phyloP scores from a whole-genome alignment of 2,113 vertebrate species.

The Varanus salvator region DNA sequence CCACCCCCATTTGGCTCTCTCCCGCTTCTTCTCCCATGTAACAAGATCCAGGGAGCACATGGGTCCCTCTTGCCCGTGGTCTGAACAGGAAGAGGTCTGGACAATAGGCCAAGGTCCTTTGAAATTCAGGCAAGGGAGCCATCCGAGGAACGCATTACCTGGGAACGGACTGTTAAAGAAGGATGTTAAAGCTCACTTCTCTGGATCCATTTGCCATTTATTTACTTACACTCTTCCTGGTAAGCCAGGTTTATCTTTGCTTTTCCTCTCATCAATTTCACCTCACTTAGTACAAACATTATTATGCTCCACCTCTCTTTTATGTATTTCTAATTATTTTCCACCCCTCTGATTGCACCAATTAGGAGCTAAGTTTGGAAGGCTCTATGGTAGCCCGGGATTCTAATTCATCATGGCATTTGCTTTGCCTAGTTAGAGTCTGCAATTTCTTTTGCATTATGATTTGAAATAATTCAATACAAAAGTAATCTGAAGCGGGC shows the following conservation, averaged over 20 bases:
- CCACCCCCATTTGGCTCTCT: too few species aligned
- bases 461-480: slow-evolving; percentile 47
- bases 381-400: neutral
- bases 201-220: neutral
- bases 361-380: slow-evolving; percentile 49
- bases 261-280: slow-evolving; percentile 35
- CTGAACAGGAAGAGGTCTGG: too few species aligned
- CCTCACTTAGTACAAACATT: slow-evolving; percentile 34
- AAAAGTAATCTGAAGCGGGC: slow-evolving; percentile 45
- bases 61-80: too few species aligned
- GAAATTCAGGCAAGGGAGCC: too few species aligned
- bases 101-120: too few species aligned
- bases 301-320: slow-evolving; percentile 56
- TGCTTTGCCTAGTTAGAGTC: slow-evolving; percentile 32
- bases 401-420: slow-evolving; percentile 47
- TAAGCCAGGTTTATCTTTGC: slow-evolving; percentile 18
- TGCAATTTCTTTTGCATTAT: slow-evolving; percentile 13
- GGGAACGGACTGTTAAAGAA: neutral
- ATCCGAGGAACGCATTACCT: too few species aligned
- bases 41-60: too few species aligned
- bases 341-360: slow-evolving; percentile 63
- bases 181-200: neutral
- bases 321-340: slow-evolving; percentile 64
- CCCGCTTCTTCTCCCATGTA: too few species aligned
- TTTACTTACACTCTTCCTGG: slow-evolving; percentile 34